These are phyloP conservation scores for Pogonomyrmex barbatus DNA, from an alignment of 1,140 invertebrate species.

Conservation along the genomic window DNA sequence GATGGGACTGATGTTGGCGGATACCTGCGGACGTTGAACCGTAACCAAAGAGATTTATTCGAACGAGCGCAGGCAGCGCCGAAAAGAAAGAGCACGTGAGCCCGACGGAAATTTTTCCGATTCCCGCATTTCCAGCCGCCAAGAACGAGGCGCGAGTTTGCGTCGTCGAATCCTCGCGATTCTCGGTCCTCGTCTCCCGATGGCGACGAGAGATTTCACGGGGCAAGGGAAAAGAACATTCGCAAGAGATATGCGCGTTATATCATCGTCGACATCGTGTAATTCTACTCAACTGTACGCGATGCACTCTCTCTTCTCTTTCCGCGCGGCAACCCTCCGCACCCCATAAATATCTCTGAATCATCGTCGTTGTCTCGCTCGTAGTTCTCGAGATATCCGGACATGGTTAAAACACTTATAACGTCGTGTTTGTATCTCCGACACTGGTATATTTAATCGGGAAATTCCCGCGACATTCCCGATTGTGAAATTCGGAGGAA, in stretches of 20 bases:
- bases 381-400: slow-evolving; percentile 49
- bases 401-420: slow-evolving; percentile 17
- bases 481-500: slow-evolving; percentile 23
- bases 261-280: slow-evolving; percentile 80
- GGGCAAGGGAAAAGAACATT: slow-evolving; percentile 17
- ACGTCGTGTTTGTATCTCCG: slow-evolving; percentile 24
- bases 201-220: slow-evolving; percentile 50
- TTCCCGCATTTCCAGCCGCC: slow-evolving; percentile 35
- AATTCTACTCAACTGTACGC: slow-evolving; percentile 78
- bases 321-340: slow-evolving; percentile 73
- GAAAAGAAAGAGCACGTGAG: slow-evolving; percentile 53
- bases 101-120: slow-evolving; percentile 64
- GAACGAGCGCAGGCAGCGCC: slow-evolving; percentile 49
- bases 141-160: slow-evolving; percentile 2
- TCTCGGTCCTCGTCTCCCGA: slow-evolving; percentile 30
- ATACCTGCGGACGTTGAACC: slow-evolving; percentile 66
- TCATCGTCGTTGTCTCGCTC: slow-evolving; percentile 76
- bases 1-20: slow-evolving; percentile 51
- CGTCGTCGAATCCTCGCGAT: slow-evolving; percentile 35
- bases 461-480: slow-evolving; percentile 19
- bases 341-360: slow-evolving; percentile 83
- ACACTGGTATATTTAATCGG: slow-evolving; percentile 19
- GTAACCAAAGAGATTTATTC: slow-evolving; percentile 65
- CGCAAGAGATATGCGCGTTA: slow-evolving; percentile 70
- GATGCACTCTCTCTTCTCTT: slow-evolving; percentile 65